Evolutionary conservation across 2,888 invertebrate species (phyloP), one percentile per base, ranked within the genome.

Genomic region (Drosophila setosimentum): DNA sequence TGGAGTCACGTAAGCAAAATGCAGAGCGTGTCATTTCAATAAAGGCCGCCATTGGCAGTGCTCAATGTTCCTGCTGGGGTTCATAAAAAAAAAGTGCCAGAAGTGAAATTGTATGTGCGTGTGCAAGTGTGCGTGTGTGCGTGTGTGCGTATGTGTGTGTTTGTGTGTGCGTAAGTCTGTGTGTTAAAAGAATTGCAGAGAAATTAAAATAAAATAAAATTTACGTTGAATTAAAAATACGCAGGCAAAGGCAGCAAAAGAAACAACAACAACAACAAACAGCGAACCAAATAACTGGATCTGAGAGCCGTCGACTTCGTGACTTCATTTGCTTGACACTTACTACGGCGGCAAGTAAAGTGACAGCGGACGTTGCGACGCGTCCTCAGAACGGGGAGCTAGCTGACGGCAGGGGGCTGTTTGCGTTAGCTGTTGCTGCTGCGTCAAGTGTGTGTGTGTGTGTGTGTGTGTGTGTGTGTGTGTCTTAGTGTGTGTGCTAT

Each of bases 281-380:
- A 53, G 53, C 42, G 60, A 76, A 61, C 57, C 51, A 69, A 80
- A 78, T 76, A 78, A 80, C 71, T 67, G 80, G 63, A 76, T 65
- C 63, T 67, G 76, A 63, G 62, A 68, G 68, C 73, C 75, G 79
- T 54, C 76, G 78, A 83, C 76, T 89, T 92, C 92, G 91, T 92
- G 91, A 92, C 91, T 92, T 92, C 91, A 92, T 92, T 92, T 92
- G 91, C 91, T 71, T 91, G 91, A 91, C 91, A 91, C 91, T 91
- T 88, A 78, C 80, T 80, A 74, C 80, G 21, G 54, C 65, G 64
- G 60, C 60, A 68, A 59, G 70, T 63, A 82, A 76, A 75, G 70
- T 74, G 71, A 73, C 59, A 63, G 53, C 59, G 60, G 30, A 35
- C 65, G 55, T 40, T 32, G 57, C 51, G 16, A 33, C 24, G 37